These are phyloP conservation scores for Galerucella calmariensis DNA, from an alignment of 2,888 invertebrate genomes.

Conservation along the genomic window DNA sequence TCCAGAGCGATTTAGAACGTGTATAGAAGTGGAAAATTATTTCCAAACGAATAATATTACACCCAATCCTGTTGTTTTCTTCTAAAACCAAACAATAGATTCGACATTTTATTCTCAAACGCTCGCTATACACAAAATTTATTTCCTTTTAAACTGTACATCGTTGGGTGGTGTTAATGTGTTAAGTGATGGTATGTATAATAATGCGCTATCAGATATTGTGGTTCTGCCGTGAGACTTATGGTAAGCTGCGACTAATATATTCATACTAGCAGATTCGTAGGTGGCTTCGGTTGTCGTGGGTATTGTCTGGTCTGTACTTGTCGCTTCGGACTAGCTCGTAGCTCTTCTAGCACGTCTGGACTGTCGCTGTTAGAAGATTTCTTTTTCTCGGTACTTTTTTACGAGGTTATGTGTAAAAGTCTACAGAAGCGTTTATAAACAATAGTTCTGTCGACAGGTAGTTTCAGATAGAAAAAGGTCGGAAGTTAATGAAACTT, in stretches of 20 bases:
- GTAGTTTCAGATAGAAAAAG: constrained; percentile 15
- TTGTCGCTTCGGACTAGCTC: constrained; percentile 54
- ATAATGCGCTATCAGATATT: constrained; percentile 49
- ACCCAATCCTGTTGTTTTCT: no score
- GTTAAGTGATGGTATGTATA: constrained; percentile 47
- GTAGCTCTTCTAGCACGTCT: constrained; percentile 52
- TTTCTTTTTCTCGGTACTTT: constrained; percentile 35
- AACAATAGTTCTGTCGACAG: not conserved
- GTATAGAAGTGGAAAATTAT: no score
- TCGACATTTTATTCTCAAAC: no score
- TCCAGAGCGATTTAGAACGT: no score
- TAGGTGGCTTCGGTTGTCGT: constrained; percentile 54
- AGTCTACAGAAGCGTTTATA: not conserved
- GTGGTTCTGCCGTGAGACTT: constrained; percentile 54
- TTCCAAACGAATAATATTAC: no score
- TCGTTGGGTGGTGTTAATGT: constrained; percentile 47
- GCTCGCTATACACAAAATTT: constrained; percentile 28
- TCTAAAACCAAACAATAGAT: no score
- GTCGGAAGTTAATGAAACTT: constrained; percentile 17
- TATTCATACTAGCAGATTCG: constrained; percentile 60
- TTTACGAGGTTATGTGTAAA: constrained; percentile 8
- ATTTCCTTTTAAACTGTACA: constrained; percentile 39
- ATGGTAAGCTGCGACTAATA: constrained; percentile 61
- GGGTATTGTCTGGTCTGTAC: constrained; percentile 54
- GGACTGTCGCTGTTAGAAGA: constrained; percentile 48